Percentiles rank a stretch among this genome's conserved stretches.
Conservation (phyloP, 2,113 vertebrate genomes). For the Grantiella picta region DNA sequence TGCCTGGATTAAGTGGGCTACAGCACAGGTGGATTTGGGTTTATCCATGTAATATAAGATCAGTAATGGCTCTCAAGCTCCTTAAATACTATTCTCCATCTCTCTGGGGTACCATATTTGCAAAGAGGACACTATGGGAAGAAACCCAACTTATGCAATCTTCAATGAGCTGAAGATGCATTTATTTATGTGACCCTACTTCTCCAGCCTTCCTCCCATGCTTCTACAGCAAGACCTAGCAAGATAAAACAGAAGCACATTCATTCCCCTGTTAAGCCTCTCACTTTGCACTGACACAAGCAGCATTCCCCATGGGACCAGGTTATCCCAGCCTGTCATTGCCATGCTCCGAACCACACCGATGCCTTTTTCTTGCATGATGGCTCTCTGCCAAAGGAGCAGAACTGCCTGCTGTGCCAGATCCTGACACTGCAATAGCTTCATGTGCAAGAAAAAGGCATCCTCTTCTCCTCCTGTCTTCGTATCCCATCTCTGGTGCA, state of each 20-base stretch:
- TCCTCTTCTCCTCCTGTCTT: background rate
- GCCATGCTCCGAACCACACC: accelerated
- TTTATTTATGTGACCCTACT: background rate
- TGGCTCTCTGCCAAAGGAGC: background rate
- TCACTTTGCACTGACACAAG: background rate
- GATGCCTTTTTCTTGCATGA: background rate
- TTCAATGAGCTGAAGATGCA: background rate
- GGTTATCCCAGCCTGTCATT: background rate
- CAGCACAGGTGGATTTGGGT: background rate
- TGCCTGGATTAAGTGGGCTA: background rate
- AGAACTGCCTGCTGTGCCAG: background rate
- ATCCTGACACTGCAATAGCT: background rate
- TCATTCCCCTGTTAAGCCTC: background rate
- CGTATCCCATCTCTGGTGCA: accelerated
- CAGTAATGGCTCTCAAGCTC: background rate
- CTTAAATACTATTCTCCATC: background rate
- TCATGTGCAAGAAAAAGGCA: background rate
- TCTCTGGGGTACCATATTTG: background rate
- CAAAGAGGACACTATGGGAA: background rate
- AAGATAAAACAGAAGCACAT: background rate
- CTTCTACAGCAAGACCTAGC: background rate
- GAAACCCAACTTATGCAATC: background rate
- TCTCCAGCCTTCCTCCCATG: background rate
- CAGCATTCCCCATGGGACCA: background rate
- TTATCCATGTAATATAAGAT: background rate